Conservation (phyloP, 2,113 vertebrate genomes). For the Ovis canadensis region DNA sequence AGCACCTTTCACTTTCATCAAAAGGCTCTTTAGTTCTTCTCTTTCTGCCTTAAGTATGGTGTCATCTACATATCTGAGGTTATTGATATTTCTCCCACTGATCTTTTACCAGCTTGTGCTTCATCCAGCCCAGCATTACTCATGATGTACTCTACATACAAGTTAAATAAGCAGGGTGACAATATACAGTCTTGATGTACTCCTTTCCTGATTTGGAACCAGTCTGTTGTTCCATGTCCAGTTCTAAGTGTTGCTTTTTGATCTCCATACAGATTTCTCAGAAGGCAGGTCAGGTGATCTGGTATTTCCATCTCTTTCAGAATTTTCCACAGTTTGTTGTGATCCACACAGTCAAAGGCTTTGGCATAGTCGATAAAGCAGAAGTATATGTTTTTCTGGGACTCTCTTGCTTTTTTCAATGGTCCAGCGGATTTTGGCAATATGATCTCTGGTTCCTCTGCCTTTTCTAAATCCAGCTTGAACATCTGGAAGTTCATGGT, state of each 20-base stretch:
- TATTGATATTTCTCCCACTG: not conserved
- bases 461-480: not conserved
- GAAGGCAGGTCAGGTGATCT: not conserved
- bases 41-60: not conserved
- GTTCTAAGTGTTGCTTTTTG: not conserved
- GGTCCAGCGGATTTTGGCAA: accelerated
- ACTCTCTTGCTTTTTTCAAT: not conserved
- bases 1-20: not conserved
- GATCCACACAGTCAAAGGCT: not conserved
- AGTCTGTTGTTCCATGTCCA: not conserved
- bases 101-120: not conserved
- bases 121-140: not conserved
- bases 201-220: not conserved
- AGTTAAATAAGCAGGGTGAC: not conserved
- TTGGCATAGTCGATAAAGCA: not conserved
- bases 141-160: not conserved
- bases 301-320: not conserved
- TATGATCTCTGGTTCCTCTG: not conserved
- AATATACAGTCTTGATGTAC: not conserved
- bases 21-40: not conserved
- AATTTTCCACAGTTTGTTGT: not conserved
- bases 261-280: not conserved
- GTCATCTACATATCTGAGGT: not conserved
- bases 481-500: not conserved
- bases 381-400: not conserved